Evolutionary conservation across 2,888 invertebrate genomes (phyloP).

Genomic region (Drosophila recens): DNA sequence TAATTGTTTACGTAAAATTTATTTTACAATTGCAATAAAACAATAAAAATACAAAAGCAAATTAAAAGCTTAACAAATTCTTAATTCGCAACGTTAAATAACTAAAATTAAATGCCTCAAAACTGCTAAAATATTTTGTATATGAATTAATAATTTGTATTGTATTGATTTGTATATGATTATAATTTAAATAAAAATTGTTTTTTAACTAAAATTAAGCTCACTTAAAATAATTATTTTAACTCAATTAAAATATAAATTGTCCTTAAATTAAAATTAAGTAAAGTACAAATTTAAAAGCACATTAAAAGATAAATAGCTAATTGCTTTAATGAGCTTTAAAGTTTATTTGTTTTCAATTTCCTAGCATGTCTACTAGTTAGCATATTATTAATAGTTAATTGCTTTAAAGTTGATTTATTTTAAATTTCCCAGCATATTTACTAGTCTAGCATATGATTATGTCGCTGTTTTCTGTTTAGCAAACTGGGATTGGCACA

Average conservation of each 20-base stretch:
- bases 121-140: not conserved
- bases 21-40: not conserved
- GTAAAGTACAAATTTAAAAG: not conserved
- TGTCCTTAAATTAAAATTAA: too few species aligned
- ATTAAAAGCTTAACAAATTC: not conserved
- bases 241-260: too few species aligned
- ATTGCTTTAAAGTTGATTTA: not conserved
- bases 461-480: constrained; percentile 24
- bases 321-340: too few species aligned
- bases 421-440: constrained; percentile 1
- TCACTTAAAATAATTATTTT: too few species aligned
- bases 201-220: too few species aligned
- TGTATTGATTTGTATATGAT: too few species aligned
- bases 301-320: not conserved
- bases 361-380: too few species aligned
- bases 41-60: not conserved
- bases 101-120: not conserved
- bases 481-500: constrained; percentile 16
- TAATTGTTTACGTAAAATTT: not conserved
- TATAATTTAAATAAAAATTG: too few species aligned
- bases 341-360: too few species aligned
- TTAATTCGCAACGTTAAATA: not conserved
- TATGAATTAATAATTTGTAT: too few species aligned
- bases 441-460: constrained; percentile 26
- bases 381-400: too few species aligned